Evolutionary conservation across 2,797 vertebrate genomes (phyloP).

Genomic region (Thripadectes ignobilis): DNA sequence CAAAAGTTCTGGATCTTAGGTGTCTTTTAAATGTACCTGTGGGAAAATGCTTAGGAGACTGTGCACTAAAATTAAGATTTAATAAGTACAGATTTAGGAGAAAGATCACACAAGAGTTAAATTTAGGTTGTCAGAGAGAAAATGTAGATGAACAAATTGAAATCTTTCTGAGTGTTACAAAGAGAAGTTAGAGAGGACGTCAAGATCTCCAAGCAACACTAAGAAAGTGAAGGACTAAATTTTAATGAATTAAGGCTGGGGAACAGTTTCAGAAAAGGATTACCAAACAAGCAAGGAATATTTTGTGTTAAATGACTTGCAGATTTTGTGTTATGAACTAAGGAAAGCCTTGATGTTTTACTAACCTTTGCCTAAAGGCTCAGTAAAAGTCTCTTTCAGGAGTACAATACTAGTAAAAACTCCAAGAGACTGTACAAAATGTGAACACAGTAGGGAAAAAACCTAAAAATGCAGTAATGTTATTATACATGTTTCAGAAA

Average conservation of each 20-base stretch:
- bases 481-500: not conserved
- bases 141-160: not conserved
- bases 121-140: not conserved
- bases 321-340: not conserved
- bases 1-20: not conserved
- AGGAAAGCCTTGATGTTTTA: not conserved
- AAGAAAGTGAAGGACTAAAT: not conserved
- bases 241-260: not conserved
- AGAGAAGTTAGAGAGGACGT: not conserved
- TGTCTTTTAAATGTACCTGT: not conserved
- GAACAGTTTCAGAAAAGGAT: not conserved
- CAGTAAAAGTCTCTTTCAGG: not conserved
- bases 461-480: not conserved
- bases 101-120: not conserved
- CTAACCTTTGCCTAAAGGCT: not conserved
- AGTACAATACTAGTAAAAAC: not conserved
- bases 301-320: not conserved
- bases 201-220: not conserved
- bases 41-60: not conserved
- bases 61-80: not conserved
- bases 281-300: not conserved
- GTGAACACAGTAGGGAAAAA: not conserved
- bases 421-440: not conserved
- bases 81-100: not conserved
- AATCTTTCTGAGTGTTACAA: not conserved